Evolutionary conservation across 2,888 invertebrate species (phyloP), one percentile per base, ranked within the genome.

Genomic region (Ochropleura plecta): DNA sequence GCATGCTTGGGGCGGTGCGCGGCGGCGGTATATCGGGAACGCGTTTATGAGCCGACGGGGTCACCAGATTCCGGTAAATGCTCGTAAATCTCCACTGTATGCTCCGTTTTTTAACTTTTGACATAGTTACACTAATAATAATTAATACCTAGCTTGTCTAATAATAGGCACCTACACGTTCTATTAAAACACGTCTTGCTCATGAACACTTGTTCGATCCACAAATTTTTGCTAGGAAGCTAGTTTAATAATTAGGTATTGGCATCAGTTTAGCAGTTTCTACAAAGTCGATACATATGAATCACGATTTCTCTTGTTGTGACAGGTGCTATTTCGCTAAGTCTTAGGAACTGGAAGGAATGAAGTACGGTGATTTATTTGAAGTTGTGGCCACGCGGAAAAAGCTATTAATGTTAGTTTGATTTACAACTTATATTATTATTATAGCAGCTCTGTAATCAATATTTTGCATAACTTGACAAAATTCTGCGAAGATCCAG

Each of bases 61-160:
- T 95, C 95, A 94, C 95, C 93, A 93, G 95, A 94, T 95, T 95
- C 95, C 94, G 90, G 91, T 91, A 90, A 93, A 94, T 91, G 94
- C 90, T 95, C 96, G 94, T 96, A 94, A 96, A 95, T 90, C 89
- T 86, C 82, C 83, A 83, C 88, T 83, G 85, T 87, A 86, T 87
- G 94, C 88, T 92, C 93, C 87, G 93, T 93, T 94, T 94, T 93
- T 93, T 88, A 85, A 86, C 84, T 89, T 91, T 92, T 93, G 91
- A 93, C 93, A 93, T 89, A 92, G 91, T 92, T 93, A 92, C 86
- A 90, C 88, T 90, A 89, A 88, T 87, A 83, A 86, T 85, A 87
- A 85, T 88, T 83, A 91, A 92, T 91, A 91, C 88, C 86, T 81
- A 91, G 88, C 86, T 81, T 67, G 70, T 69, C 75, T 81, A 70